These are phyloP conservation scores for Cryptus armator DNA, from an alignment of 2,888 invertebrate species.

Conservation along the genomic window DNA sequence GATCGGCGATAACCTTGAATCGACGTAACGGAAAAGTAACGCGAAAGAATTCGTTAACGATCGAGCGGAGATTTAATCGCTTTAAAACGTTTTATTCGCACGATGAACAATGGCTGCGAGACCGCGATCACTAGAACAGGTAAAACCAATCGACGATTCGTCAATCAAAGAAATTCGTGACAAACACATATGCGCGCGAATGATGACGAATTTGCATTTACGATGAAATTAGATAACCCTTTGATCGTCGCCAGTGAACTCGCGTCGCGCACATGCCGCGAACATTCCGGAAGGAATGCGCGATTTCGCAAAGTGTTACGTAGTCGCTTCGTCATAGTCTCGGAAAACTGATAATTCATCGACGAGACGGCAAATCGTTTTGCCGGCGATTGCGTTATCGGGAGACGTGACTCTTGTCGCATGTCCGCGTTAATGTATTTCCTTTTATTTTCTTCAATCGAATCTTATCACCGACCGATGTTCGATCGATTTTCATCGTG, in stretches of 20 bases:
- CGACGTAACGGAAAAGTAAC: slow-evolving; percentile 10
- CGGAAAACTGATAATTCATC: slow-evolving; percentile 12
- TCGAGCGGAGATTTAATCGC: background rate
- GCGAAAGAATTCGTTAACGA: slow-evolving; percentile 11
- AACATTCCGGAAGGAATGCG: background rate
- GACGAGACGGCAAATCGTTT: background rate
- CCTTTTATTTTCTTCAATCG: background rate
- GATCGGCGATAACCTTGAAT: slow-evolving; percentile 62
- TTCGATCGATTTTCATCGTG: background rate
- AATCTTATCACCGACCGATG: background rate
- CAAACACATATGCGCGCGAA: background rate
- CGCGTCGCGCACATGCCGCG: background rate
- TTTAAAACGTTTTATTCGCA: slow-evolving; percentile 14
- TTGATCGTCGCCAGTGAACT: background rate
- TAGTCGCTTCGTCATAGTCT: background rate
- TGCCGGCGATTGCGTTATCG: slow-evolving; percentile 35
- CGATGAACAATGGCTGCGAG: slow-evolving; percentile 74
- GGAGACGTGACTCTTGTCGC: slow-evolving; percentile 10
- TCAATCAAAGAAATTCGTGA: slow-evolving; percentile 1
- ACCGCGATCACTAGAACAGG: slow-evolving; percentile 74
- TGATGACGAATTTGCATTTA: background rate
- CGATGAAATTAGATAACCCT: background rate
- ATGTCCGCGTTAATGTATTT: background rate
- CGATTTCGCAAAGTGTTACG: slow-evolving; percentile 1
- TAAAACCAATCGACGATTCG: slow-evolving; percentile 47